A percentile compares a stretch with the other conserved stretches of the same genome.
These are phyloP conservation scores for Harpagoxenus sublaevis DNA, from an alignment of 2,888 invertebrate genomes.

Conservation along the genomic window DNA sequence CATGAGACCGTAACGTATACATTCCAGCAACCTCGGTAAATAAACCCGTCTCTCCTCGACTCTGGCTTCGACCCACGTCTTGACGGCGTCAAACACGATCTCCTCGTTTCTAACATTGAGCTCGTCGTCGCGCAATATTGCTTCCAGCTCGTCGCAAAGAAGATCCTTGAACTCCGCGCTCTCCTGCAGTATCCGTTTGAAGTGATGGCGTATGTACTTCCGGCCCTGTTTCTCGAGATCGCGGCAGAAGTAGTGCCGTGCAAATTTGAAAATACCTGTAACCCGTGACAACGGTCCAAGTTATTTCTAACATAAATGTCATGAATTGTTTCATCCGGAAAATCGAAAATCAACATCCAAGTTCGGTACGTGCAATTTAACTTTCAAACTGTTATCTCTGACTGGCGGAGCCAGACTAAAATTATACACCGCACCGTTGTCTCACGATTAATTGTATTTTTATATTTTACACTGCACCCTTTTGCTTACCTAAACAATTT, in stretches of 20 bases:
- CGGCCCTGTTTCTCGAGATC: constrained; percentile 89
- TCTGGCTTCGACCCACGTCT: constrained; percentile 90
- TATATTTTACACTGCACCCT: not conserved
- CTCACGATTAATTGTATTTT: not conserved
- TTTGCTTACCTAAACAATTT: constrained; percentile 89
- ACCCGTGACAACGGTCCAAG: not conserved
- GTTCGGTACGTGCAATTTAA: constrained; percentile 4
- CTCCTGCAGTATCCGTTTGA: constrained; percentile 89
- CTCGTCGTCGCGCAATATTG: constrained; percentile 90
- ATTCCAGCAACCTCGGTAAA: constrained; percentile 89
- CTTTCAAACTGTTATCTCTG: not conserved
- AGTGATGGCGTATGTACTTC: constrained; percentile 88
- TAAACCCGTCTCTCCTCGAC: constrained; percentile 87
- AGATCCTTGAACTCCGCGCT: constrained; percentile 90
- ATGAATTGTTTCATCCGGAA: not conserved
- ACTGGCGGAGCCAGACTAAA: not conserved
- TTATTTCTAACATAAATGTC: constrained; percentile 7
- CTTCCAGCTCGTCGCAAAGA: constrained; percentile 88
- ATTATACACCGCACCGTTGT: not conserved
- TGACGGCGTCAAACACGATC: constrained; percentile 91
- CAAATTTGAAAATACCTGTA: constrained; percentile 89
- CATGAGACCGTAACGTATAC: constrained; percentile 90
- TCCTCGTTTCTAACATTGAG: constrained; percentile 92
- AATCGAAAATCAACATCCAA: constrained; percentile 30
- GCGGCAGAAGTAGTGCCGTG: constrained; percentile 90